phyloP scores from a whole-genome alignment of 2,797 vertebrate genomes.

The Aeoliscus strigatus region DNA sequence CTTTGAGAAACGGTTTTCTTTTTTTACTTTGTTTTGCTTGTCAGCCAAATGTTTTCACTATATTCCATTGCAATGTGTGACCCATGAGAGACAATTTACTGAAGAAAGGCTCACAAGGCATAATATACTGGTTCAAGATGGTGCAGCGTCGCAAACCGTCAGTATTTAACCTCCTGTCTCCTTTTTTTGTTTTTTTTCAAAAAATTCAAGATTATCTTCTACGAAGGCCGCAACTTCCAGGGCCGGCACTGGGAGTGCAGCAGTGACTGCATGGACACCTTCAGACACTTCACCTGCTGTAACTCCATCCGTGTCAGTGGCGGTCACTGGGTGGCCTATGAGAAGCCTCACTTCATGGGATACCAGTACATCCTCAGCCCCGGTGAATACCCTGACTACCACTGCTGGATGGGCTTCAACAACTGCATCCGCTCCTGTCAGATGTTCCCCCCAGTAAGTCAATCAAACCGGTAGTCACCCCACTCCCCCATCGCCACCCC shows the following conservation, averaged over 20 bases:
- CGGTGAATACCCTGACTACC: slow-evolving; percentile 73
- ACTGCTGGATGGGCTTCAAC: slow-evolving; percentile 78
- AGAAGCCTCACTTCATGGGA: slow-evolving; percentile 74
- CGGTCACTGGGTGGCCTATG: slow-evolving; percentile 74
- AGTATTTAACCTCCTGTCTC: slow-evolving; percentile 2
- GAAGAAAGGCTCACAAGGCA: slow-evolving; percentile 8
- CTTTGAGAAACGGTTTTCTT: too few relatives aligned
- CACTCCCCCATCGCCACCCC: slow-evolving; percentile 4
- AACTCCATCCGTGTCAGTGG: slow-evolving; percentile 76
- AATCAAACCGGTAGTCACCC: slow-evolving; percentile 64
- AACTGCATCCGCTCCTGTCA: slow-evolving; percentile 80
- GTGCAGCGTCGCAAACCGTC: slow-evolving; percentile 48
- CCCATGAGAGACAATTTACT: slow-evolving; percentile 6
- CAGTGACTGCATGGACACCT: slow-evolving; percentile 73
- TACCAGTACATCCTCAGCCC: slow-evolving; percentile 76
- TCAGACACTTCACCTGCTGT: slow-evolving; percentile 73
- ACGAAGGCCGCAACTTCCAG: slow-evolving; percentile 77
- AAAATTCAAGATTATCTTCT: slow-evolving; percentile 77
- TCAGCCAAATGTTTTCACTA: slow-evolving; percentile 13
- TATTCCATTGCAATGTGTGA: slow-evolving; percentile 28
- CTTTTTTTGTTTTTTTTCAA: slow-evolving; percentile 20
- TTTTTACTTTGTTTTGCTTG: too few relatives aligned
- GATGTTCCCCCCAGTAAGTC: slow-evolving; percentile 79
- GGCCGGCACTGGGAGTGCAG: slow-evolving; percentile 76
- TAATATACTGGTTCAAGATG: slow-evolving; percentile 40